These are phyloP conservation scores for Mycogona germanica DNA, from an alignment of 2,888 invertebrate species.

Conservation along the genomic window DNA sequence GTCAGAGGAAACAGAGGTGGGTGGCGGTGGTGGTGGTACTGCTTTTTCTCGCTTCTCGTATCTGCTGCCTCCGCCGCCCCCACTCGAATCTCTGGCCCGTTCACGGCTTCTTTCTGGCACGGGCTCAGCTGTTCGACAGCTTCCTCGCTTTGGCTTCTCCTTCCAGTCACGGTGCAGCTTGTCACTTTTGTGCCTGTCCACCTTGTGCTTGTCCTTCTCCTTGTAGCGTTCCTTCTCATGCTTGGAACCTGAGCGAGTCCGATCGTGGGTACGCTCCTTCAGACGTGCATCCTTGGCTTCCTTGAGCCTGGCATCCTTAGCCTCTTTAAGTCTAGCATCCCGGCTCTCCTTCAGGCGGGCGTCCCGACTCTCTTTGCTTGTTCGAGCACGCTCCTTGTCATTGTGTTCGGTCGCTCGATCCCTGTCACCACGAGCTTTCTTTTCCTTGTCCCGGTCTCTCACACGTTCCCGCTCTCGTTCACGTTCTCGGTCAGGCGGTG, in stretches of 20 bases:
- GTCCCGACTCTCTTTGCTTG: too few relatives aligned
- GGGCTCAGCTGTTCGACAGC: too few relatives aligned
- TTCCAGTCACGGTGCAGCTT: constrained; percentile 28
- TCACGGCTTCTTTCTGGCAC: constrained; percentile 14
- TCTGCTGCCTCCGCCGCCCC: constrained; percentile 13
- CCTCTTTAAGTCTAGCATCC: background rate
- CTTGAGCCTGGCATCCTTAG: background rate
- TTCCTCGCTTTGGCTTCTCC: constrained; percentile 12
- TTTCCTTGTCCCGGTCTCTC: constrained; percentile 6
- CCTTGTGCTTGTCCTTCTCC: constrained; percentile 24
- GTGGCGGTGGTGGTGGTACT: constrained; percentile 5
- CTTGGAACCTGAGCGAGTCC: constrained; percentile 7
- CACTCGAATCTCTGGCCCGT: constrained; percentile 1
- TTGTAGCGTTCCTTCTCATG: constrained; percentile 37
- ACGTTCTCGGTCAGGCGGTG: background rate
- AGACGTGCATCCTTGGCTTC: constrained; percentile 9
- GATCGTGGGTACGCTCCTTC: constrained; percentile 7
- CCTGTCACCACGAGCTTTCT: background rate
- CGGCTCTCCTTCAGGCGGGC: too few relatives aligned
- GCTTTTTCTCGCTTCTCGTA: constrained; percentile 22
- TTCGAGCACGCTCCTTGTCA: background rate
- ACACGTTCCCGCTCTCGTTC: background rate
- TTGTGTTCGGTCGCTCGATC: background rate
- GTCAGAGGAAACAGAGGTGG: too few relatives aligned
- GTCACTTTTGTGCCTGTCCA: constrained; percentile 31